Evolutionary conservation across 92 coral and sea anemone species (phyloP), one percentile per base, ranked within the genome.

Genomic region (Phymanthus crucifer): DNA sequence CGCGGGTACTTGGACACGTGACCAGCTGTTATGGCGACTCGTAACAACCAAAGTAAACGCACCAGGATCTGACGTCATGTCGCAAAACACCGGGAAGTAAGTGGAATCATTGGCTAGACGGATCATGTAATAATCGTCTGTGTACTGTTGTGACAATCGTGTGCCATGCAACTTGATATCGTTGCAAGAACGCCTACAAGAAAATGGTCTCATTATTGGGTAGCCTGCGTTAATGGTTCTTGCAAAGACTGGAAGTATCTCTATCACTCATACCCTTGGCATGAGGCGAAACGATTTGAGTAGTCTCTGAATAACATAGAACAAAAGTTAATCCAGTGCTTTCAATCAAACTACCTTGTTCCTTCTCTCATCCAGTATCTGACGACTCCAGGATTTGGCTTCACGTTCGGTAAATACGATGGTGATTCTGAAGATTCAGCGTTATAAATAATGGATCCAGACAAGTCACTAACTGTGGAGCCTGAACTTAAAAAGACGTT

Each of bases 11-110:
- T 87, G 88, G 14, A 45, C 83, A 33, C 88, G 81, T 21, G 84
- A 83, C 91, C 91, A 87, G 74, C 71, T 79, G 40, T 81, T 85
- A 31, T 83, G 76, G 34, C 87, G 87, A 57, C 91, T 87, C 69
- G 91, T 84, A 32, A 87, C 85, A 29, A 87, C 26, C 68, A 87
- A 56, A 10, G 91, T 87, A 46, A 66, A 87, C 10, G 88, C 91
- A 19, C 91, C 91, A n/a, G 31, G 77, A 40, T 83, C 88, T 66
- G 88, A 78, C 71, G 85, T 78, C 91, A 87, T 87, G 66, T 87
- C 91, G 32, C 91, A 87, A 52, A 56, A 87, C 23, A 87, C 88
- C 10, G 91, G 91, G 48, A 87, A 88, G 77, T 87, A 87, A 38
- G 43, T 71, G 56, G 85, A 76, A 21, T 75, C 77, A n/a, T 57